Base-by-base conservation (phyloP, 2,888 invertebrate genomes). In the Caprella mutica region DNA sequence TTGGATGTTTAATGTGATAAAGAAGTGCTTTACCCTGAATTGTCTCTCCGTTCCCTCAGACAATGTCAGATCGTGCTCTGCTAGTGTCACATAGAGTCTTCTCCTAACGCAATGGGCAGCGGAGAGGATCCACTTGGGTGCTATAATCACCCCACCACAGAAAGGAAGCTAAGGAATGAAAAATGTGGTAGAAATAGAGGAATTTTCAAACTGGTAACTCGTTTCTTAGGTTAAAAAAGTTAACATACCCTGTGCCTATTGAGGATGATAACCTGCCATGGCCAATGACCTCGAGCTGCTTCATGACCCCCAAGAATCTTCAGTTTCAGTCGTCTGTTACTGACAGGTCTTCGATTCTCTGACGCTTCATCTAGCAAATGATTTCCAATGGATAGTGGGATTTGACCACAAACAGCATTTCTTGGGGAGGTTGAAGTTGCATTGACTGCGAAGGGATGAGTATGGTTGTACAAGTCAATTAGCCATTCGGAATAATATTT, bases 241-340 rank as follows among this genome's bases (percentile, higher is more conserved):
- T 5, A 6, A 69, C 73, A 71, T 73, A 86, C 87, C 77, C 82
- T 82, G 72, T 81, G 83, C 69, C 84, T 78, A 72, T 91, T 92
- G 59, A 93, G 78, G 53, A 94, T 82, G 52, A 87, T 91, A 21
- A 89, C 90, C 75, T 92, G 91, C 92, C 93, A 93, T 0, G 91
- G 90, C 92, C 93, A 94, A 70, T 84, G 85, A 38, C 89, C 86
- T 50, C 81, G 83, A 12, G 79, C 76, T 0, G 89, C 80, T 39
- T 86, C 84, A 53, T 81, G 77, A 1, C 93, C 93, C 0, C 93
- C 93, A 56, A 93, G 86, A 60, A 93, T 92, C 67, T 85, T 80
- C 59, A 86, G 75, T 68, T 70, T 56, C 59, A 58, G 58, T 19
- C 50, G 52, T 21, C 63, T 42, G 38, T 59, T 51, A 14, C 56